These are phyloP conservation scores for Accipiter virgatus DNA, from an alignment of 2,113 vertebrate genomes.

Conservation along the genomic window DNA sequence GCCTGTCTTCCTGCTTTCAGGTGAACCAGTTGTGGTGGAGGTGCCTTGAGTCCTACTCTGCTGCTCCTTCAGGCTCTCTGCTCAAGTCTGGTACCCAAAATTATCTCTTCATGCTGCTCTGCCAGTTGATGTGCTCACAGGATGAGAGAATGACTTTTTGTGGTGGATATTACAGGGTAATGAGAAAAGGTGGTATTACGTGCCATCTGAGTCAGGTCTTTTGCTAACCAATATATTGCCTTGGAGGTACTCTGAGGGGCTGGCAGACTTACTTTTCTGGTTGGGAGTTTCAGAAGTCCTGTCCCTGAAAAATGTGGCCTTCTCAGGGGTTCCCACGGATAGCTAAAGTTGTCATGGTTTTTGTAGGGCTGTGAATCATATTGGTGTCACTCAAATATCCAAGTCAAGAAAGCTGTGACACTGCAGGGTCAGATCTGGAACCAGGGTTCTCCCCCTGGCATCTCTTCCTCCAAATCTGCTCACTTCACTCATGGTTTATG, in stretches of 20 bases:
- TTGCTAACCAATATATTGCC: not conserved
- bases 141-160: not conserved
- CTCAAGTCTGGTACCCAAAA: not conserved
- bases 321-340: not conserved
- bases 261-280: not conserved
- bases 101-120: not conserved
- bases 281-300: not conserved
- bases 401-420: not conserved
- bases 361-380: not conserved
- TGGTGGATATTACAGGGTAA: not conserved
- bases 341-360: not conserved
- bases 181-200: not conserved
- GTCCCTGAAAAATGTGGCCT: not conserved
- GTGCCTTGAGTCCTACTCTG: not conserved
- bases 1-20: not conserved
- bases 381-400: not conserved
- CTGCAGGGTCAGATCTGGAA: not conserved
- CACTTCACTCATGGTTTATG: not conserved
- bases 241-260: not conserved
- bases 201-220: not conserved
- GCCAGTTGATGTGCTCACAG: not conserved
- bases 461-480: not conserved
- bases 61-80: not conserved
- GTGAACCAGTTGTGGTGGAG: not conserved
- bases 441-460: not conserved